These are phyloP conservation scores for Phalera bucephala DNA, from an alignment of 2,888 invertebrate genomes.

Conservation along the genomic window DNA sequence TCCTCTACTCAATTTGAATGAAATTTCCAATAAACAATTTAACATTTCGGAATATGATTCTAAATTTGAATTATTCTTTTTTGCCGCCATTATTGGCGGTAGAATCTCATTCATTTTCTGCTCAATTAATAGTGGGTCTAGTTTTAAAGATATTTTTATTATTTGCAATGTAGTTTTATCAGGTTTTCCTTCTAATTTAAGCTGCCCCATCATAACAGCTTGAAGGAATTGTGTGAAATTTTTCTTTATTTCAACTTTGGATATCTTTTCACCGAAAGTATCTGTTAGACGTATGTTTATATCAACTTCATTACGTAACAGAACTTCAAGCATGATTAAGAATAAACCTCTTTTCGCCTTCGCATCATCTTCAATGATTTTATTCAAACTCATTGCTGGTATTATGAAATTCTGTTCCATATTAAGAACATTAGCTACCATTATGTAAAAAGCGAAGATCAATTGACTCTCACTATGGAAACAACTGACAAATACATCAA, in stretches of 20 bases:
- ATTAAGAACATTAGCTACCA: constrained; percentile 54
- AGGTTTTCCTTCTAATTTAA: constrained; percentile 63
- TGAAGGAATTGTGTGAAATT: constrained; percentile 64
- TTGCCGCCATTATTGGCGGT: constrained; percentile 62
- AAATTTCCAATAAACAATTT: constrained; percentile 63
- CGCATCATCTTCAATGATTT: constrained; percentile 51
- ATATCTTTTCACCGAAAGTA: constrained; percentile 60
- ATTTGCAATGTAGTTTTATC: constrained; percentile 64
- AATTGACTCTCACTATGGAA: constrained; percentile 63
- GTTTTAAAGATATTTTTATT: constrained; percentile 58
- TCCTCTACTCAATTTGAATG: constrained; percentile 72
- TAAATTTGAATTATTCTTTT: constrained; percentile 48
- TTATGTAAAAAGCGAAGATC: constrained; percentile 69
- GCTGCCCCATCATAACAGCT: constrained; percentile 58
- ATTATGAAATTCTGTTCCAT: constrained; percentile 64
- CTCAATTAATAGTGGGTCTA: constrained; percentile 71
- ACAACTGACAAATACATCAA: constrained; percentile 63
- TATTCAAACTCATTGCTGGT: constrained; percentile 54
- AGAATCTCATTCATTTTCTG: constrained; percentile 59
- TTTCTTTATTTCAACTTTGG: constrained; percentile 68
- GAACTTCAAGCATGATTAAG: constrained; percentile 57
- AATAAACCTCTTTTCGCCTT: constrained; percentile 64
- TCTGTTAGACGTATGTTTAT: constrained; percentile 63
- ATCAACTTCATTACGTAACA: constrained; percentile 65
- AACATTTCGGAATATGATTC: constrained; percentile 60